Conservation (phyloP, 2,113 vertebrate species). For the Pteropus alecto region DNA sequence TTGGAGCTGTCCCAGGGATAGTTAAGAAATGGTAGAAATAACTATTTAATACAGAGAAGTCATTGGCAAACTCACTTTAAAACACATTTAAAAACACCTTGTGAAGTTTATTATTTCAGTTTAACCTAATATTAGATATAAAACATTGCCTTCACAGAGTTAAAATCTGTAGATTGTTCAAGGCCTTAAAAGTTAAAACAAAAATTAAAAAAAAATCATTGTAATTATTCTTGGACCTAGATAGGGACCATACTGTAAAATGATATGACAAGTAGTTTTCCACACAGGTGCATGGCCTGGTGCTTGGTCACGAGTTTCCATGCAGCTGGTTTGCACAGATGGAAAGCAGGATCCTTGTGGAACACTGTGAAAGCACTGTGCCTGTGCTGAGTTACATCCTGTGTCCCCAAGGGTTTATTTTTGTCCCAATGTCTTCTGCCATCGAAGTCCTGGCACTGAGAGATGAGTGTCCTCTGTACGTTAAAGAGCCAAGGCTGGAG, state of each 20-base stretch:
- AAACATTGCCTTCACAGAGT: neutral
- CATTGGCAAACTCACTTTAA: neutral
- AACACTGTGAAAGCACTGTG: accelerated
- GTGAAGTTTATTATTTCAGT: neutral
- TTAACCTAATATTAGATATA: neutral
- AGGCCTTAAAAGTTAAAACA: neutral
- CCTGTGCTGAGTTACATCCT: accelerated
- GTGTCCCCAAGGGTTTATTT: neutral
- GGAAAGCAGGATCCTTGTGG: neutral
- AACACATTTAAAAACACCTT: neutral
- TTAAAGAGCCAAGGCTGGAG: neutral
- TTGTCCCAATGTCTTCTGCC: neutral
- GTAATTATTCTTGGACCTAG: neutral
- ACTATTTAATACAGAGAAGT: neutral
- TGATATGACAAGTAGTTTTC: neutral
- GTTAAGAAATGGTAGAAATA: neutral
- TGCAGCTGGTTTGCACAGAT: no score
- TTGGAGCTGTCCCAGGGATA: neutral
- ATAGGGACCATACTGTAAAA: neutral
- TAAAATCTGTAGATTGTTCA: neutral
- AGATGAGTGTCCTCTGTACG: neutral
- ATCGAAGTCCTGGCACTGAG: neutral
- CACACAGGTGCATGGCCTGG: neutral
- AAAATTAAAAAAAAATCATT: neutral
- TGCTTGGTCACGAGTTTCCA: neutral